Evolutionary conservation across 2,113 vertebrate species (phyloP).

Genomic region (Melanotaenia duboulayi): DNA sequence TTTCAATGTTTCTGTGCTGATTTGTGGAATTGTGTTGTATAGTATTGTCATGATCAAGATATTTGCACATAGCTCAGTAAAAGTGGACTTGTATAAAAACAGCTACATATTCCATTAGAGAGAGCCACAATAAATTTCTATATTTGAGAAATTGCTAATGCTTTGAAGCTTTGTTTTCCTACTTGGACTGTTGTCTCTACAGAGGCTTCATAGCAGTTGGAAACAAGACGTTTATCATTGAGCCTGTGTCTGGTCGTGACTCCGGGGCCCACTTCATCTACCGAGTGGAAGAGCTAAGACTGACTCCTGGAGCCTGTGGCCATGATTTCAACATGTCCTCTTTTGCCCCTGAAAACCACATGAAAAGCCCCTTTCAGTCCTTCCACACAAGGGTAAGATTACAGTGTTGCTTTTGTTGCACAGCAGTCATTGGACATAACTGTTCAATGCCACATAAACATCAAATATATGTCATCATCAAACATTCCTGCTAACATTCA

Average conservation of each 20-base stretch:
- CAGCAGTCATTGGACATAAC: not conserved
- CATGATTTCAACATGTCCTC: constrained; percentile 82
- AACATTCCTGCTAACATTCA: not conserved
- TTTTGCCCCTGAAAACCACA: constrained; percentile 50
- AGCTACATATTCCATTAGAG: constrained; percentile 18
- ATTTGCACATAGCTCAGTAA: constrained; percentile 1
- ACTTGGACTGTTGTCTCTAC: constrained; percentile 64
- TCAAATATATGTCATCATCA: constrained; percentile 24
- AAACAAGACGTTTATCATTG: constrained; percentile 89
- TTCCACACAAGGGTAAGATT: constrained; percentile 86
- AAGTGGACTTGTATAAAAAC: not conserved
- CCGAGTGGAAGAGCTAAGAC: constrained; percentile 80
- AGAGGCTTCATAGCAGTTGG: constrained; percentile 92
- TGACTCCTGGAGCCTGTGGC: constrained; percentile 87
- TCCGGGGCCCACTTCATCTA: constrained; percentile 85
- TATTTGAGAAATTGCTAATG: constrained; percentile 27
- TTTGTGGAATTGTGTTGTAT: constrained; percentile 7
- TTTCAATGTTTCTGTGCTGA: not conserved
- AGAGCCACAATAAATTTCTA: constrained; percentile 21
- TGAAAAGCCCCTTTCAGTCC: constrained; percentile 60
- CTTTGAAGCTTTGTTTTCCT: constrained; percentile 47
- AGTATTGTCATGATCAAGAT: constrained; percentile 4
- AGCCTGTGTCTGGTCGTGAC: constrained; percentile 81
- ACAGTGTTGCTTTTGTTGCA: constrained; percentile 17
- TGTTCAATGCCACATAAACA: constrained; percentile 7